Evolutionary conservation across 2,888 invertebrate genomes (phyloP), one percentile per base, ranked within the genome.

Genomic region (Xylota sylvarum): DNA sequence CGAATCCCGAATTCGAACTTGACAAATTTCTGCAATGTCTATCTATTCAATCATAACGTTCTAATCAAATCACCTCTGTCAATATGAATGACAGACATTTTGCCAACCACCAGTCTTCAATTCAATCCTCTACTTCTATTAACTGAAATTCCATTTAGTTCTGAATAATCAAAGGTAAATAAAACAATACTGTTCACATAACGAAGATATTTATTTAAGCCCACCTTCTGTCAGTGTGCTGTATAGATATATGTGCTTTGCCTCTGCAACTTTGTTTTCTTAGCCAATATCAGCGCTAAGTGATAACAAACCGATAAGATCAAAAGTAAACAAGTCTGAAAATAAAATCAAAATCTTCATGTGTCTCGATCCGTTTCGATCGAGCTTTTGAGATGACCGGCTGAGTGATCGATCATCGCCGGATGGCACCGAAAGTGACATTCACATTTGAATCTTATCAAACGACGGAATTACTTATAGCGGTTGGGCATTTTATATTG

Each of bases 271-370:
- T 62, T 35, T 64, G 46, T 72, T 62, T 64, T 79, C 70, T 17
- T 17, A 62, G 43, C 35, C 60, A 62, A 70, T 70, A 65, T 76
- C 30, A 37, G 46, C 43, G 46, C 23, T 7, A 37, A 60, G 69
- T 79, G 79, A 62, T 72, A 72, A 79, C 64, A 55, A 79, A 55
- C 19, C 64, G 79, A 79, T 79, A 79, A 79, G 48, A 64, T 79
- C 62, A 55, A 55, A 17, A 27, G 62, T 46, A 79, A 79, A 79
- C 46, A 79, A 6, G 32, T 40, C 58, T 27, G 52, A 32, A 62
- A 64, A 32, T 46, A 64, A 43, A 64, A 62, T 46, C 23, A 14
- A 64, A 43, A 23, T 52, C 52, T 46, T 65, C 23, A n/a, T 23
- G 48, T 67, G 46, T 37, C 30, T 9, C 55, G 43, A 48, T 30